phyloP scores from a whole-genome alignment of 2,888 invertebrate species.

The Hipparchia sbordonii region DNA sequence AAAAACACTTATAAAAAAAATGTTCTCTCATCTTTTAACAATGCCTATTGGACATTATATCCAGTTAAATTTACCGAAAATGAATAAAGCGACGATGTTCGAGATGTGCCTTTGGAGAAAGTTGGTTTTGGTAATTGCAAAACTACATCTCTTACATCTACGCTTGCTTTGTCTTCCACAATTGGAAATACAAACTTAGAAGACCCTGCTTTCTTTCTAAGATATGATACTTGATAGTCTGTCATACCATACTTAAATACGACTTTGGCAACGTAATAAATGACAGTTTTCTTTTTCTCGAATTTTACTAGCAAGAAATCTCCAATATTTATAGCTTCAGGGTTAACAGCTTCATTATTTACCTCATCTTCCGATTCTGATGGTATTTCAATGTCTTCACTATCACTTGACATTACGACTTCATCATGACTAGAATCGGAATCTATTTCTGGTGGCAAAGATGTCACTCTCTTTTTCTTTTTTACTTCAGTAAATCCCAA shows the following conservation, averaged over 20 bases:
- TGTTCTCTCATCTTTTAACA: conserved; percentile 26
- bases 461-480: conserved; percentile 42
- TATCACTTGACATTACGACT: conserved; percentile 43
- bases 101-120: conserved; percentile 41
- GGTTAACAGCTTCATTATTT: conserved; percentile 29
- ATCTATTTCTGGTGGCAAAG: conserved; percentile 39
- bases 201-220: conserved; percentile 14
- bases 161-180: conserved; percentile 43
- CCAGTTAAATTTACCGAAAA: too few relatives aligned
- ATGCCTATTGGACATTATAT: conserved; percentile 40
- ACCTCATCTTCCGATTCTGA: conserved; percentile 38
- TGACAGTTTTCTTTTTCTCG: conserved; percentile 39
- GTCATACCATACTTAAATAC: conserved; percentile 39
- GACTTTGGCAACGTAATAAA: conserved; percentile 42
- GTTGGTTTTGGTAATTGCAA: too few relatives aligned
- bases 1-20: conserved; percentile 12
- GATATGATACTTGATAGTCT: conserved; percentile 15
- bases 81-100: conserved; percentile 11
- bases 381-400: conserved; percentile 38
- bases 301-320: conserved; percentile 41
- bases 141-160: too few relatives aligned
- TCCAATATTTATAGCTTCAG: conserved; percentile 32
- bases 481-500: conserved; percentile 41
- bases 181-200: conserved; percentile 42
- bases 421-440: conserved; percentile 44